Conservation (phyloP, 2,113 vertebrate genomes). For the Cebidichthys violaceus region DNA sequence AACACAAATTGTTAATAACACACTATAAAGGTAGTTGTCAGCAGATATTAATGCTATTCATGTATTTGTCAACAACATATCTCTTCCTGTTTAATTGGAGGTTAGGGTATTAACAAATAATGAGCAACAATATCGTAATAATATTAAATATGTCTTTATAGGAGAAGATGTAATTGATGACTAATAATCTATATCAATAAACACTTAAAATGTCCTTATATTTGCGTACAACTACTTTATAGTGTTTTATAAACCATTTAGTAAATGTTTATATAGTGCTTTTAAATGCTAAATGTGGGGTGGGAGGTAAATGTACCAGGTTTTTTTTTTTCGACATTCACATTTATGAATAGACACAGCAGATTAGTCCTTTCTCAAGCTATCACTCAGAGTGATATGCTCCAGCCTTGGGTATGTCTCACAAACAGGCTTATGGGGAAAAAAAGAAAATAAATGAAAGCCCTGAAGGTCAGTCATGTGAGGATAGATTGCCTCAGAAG, state of each 20-base stretch:
- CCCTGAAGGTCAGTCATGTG: conserved; percentile 76
- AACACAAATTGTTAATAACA: not conserved
- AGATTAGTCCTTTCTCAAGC: conserved; percentile 24
- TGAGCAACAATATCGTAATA: not conserved
- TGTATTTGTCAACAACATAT: not conserved
- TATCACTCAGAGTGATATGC: conserved; percentile 30
- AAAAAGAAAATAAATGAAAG: conserved; percentile 56
- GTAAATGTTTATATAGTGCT: not conserved
- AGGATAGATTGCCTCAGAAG: conserved; percentile 74
- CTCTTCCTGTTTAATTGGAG: not conserved
- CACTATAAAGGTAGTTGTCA: not conserved
- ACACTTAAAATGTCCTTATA: not conserved
- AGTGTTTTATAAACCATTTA: not conserved
- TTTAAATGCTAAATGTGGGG: not conserved
- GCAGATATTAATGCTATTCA: not conserved
- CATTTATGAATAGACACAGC: conserved; percentile 10
- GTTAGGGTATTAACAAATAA: not conserved
- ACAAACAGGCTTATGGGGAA: conserved; percentile 37
- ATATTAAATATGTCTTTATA: not conserved
- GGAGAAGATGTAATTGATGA: not conserved
- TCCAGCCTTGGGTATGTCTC: conserved; percentile 53
- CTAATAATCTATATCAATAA: not conserved
- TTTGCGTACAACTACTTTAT: not conserved
- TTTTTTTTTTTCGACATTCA: conserved; percentile 8
- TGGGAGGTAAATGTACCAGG: not conserved